A percentile compares a stretch with the other conserved stretches of the same genome.
Conservation (phyloP, 92 coral and sea anemone genomes). For the Epizoanthus ramosus region DNA sequence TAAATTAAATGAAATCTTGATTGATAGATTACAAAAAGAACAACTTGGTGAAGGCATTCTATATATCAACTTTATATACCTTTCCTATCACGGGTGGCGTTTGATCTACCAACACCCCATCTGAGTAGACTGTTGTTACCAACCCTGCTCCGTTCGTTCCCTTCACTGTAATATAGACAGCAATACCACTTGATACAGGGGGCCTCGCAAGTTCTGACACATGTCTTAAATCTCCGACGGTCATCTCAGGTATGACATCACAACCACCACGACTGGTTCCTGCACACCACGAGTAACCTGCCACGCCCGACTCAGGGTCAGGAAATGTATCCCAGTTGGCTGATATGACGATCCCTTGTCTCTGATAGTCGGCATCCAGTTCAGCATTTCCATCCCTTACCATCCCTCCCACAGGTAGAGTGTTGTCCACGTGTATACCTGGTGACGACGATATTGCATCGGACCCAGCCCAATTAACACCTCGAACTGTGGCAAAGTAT, state of each 20-base stretch:
- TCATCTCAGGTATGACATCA: slow-evolving; percentile 64
- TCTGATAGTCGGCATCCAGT: slow-evolving; percentile 61
- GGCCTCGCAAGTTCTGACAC: slow-evolving; percentile 50
- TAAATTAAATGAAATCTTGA: too few species aligned
- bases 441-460: slow-evolving; percentile 54
- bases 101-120: slow-evolving; percentile 70
- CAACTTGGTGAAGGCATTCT: too few species aligned
- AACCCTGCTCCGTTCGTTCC: slow-evolving; percentile 69
- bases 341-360: slow-evolving; percentile 55
- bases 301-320: slow-evolving; percentile 76
- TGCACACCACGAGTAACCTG: slow-evolving; percentile 74
- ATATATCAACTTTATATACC: slow-evolving; percentile 44
- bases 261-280: slow-evolving; percentile 76
- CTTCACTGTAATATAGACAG: slow-evolving; percentile 62
- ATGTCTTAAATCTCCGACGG: slow-evolving; percentile 40
- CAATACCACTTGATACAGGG: slow-evolving; percentile 58
- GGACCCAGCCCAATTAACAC: slow-evolving; percentile 72
- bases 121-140: slow-evolving; percentile 52
- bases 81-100: slow-evolving; percentile 61
- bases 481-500: slow-evolving; percentile 69
- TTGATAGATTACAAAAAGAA: too few species aligned
- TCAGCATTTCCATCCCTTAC: slow-evolving; percentile 61
- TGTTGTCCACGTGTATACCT: slow-evolving; percentile 68
- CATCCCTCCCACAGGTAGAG: slow-evolving; percentile 64
- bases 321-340: slow-evolving; percentile 82